These are phyloP conservation scores for Orius laevigatus DNA, from an alignment of 1,140 invertebrate species.

Conservation along the genomic window DNA sequence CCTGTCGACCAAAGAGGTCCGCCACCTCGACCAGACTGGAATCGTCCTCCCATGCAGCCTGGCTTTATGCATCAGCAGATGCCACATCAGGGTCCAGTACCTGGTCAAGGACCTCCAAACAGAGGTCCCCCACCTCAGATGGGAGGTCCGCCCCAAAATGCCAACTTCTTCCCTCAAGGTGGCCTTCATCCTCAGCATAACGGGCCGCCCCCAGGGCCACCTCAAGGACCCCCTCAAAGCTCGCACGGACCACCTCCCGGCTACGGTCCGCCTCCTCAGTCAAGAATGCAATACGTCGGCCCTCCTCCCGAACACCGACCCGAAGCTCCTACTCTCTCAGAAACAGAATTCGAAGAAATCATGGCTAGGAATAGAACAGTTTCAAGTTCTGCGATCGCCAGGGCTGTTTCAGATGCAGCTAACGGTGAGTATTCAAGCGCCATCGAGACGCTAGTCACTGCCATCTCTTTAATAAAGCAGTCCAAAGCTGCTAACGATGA, in stretches of 20 bases:
- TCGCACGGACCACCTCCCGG: constrained; percentile 39
- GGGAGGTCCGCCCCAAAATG: constrained; percentile 55
- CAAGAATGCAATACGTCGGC: constrained; percentile 20
- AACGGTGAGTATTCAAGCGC: constrained; percentile 90
- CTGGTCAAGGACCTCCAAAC: constrained; percentile 37
- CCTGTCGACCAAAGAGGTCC: constrained; percentile 39
- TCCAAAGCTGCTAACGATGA: constrained; percentile 96
- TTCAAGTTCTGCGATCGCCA: constrained; percentile 87
- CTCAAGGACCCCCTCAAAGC: constrained; percentile 39
- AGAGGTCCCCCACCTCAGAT: constrained; percentile 48
- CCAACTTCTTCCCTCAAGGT: constrained; percentile 82
- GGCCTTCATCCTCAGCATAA: constrained; percentile 41
- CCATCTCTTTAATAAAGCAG: constrained; percentile 96
- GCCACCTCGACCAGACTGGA: constrained; percentile 56
- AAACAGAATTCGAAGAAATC: constrained; percentile 96
- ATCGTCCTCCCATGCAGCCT: constrained; percentile 38
- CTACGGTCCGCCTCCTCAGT: constrained; percentile 34
- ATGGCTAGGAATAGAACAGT: constrained; percentile 95
- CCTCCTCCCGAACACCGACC: constrained; percentile 37
- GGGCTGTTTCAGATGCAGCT: constrained; percentile 93
- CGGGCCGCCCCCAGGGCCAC: constrained; percentile 40
- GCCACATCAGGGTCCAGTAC: constrained; percentile 42
- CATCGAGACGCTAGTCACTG: constrained; percentile 95
- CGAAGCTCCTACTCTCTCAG: constrained; percentile 51
- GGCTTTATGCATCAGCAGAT: constrained; percentile 21